phyloP scores from a whole-genome alignment of 2,888 invertebrate species.

The Caenorhabditis afra region DNA sequence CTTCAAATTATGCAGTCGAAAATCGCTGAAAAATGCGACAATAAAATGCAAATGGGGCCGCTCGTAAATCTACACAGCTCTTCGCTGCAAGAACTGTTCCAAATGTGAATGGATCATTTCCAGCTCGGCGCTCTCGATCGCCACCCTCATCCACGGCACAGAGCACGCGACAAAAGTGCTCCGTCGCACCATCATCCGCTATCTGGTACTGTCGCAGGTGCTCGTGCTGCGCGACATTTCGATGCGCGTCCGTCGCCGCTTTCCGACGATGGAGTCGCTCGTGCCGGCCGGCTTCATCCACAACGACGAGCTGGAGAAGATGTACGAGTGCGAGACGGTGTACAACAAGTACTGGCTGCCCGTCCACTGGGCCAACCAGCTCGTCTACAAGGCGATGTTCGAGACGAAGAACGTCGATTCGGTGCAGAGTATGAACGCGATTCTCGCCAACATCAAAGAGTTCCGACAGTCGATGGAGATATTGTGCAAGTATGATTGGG shows the following conservation, averaged over 20 bases:
- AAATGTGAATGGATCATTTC: too few species aligned
- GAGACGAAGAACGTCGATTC: constrained; percentile 45
- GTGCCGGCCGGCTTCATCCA: constrained; percentile 49
- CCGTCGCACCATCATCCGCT: constrained; percentile 61
- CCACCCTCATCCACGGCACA: constrained; percentile 23
- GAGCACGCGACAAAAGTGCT: constrained; percentile 41
- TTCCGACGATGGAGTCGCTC: constrained; percentile 65
- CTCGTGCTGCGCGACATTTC: constrained; percentile 74
- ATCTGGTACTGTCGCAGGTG: constrained; percentile 54
- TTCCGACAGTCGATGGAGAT: constrained; percentile 63
- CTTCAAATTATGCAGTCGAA: too few species aligned
- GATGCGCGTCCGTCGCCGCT: too few species aligned
- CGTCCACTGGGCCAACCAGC: constrained; percentile 70
- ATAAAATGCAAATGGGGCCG: too few species aligned
- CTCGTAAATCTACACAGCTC: too few species aligned
- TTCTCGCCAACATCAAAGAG: constrained; percentile 27
- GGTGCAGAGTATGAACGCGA: constrained; percentile 31
- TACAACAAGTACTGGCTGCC: constrained; percentile 78
- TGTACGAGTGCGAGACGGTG: constrained; percentile 57
- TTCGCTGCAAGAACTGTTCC: background rate
- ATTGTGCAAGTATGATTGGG: constrained; percentile 65
- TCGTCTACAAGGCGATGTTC: constrained; percentile 37
- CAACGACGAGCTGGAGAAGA: constrained; percentile 64
- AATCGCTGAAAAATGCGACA: too few species aligned
- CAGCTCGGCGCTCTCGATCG: constrained; percentile 37